Percentiles rank a stretch among this genome's conserved stretches.
Conservation (phyloP, 2,888 invertebrate species). For the Agrochola lychnidis region DNA sequence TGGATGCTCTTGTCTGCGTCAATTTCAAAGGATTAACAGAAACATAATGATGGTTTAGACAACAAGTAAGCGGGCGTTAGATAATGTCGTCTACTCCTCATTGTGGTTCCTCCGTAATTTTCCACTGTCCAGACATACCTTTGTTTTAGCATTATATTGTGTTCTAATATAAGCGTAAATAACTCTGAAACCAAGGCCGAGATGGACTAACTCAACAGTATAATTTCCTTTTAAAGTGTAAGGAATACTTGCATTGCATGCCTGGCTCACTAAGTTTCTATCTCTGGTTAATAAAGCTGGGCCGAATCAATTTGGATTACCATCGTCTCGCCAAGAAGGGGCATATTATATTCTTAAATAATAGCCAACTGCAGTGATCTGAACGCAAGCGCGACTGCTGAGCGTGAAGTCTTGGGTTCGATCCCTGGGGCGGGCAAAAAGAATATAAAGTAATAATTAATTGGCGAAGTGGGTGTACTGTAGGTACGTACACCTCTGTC, state of each 20-base stretch:
- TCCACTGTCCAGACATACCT: neutral
- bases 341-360: neutral
- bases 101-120: neutral
- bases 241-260: no score
- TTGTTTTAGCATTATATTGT: conserved; percentile 20
- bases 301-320: neutral
- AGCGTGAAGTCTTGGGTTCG: neutral
- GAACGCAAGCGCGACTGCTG: neutral
- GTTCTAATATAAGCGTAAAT: neutral
- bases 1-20: neutral
- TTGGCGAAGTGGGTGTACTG: no score
- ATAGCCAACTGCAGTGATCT: neutral
- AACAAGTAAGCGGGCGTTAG: neutral
- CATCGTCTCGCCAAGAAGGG: no score
- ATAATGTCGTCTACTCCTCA: neutral
- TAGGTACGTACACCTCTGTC: no score
- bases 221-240: neutral
- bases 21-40: neutral
- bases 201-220: neutral
- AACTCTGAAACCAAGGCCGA: neutral
- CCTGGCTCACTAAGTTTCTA: neutral
- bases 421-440: neutral
- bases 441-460: neutral
- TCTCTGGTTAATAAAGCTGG: neutral
- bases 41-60: neutral